These are phyloP conservation scores for Lampris megalopsis DNA, from an alignment of 2,113 vertebrate species.

Conservation along the genomic window DNA sequence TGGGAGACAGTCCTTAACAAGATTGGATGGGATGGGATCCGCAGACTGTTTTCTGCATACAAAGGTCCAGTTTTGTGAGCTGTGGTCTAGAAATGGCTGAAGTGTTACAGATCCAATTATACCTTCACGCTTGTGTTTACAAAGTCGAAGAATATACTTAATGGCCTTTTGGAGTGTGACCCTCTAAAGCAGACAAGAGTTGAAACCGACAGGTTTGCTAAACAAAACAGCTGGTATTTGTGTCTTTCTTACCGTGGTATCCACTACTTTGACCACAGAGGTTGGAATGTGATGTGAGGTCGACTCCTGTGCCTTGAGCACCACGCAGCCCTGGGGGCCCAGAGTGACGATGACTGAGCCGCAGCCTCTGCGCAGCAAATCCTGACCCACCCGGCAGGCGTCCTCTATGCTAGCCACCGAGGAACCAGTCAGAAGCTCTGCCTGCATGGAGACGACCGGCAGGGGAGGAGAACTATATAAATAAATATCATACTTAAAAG, in stretches of 20 bases:
- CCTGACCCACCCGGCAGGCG: constrained; percentile 81
- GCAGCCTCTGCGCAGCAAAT: constrained; percentile 89
- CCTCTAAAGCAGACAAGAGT: no score
- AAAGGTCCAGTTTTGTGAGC: no score
- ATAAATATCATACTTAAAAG: no score
- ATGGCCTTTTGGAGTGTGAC: no score
- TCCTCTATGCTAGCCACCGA: constrained; percentile 82
- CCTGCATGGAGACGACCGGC: constrained; percentile 74
- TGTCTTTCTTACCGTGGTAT: constrained; percentile 90
- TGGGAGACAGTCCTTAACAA: no score
- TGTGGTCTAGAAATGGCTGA: no score
- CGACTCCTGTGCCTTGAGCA: constrained; percentile 82
- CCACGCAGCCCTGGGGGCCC: constrained; percentile 91
- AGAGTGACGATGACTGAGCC: constrained; percentile 88
- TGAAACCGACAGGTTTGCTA: not conserved
- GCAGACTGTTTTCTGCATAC: no score
- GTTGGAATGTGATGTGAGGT: constrained; percentile 85
- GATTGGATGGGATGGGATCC: no score
- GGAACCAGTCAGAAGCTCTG: constrained; percentile 90
- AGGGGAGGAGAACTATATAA: not conserved
- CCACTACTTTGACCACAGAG: constrained; percentile 85
- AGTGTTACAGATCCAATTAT: no score
- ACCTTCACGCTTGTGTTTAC: no score
- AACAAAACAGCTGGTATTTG: not conserved
- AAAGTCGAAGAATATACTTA: no score